These are phyloP conservation scores for Cyprinodon diabolis DNA, from an alignment of 2,797 vertebrate species.

Conservation along the genomic window DNA sequence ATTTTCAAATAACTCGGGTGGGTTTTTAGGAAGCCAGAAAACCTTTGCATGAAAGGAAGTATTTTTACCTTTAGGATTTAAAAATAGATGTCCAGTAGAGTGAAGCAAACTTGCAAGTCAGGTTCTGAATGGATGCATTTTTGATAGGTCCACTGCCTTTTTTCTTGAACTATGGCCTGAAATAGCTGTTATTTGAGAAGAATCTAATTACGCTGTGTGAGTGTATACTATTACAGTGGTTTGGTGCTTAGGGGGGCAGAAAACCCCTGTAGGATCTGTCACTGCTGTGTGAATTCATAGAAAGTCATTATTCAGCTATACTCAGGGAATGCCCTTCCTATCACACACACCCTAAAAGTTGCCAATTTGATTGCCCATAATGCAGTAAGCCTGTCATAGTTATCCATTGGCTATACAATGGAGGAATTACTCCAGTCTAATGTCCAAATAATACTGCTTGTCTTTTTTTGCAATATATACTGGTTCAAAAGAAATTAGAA, in stretches of 20 bases:
- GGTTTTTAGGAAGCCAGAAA: not conserved
- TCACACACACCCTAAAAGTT: slow-evolving; percentile 9
- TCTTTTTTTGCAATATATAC: not conserved
- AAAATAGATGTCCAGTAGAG: not conserved
- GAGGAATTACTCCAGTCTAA: not conserved
- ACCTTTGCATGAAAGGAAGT: not conserved
- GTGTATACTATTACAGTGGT: slow-evolving; percentile 12
- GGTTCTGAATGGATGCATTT: not conserved
- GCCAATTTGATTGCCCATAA: slow-evolving; percentile 9
- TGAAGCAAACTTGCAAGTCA: not conserved
- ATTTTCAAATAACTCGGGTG: too few species aligned
- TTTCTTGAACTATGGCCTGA: slow-evolving; percentile 12
- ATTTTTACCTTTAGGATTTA: not conserved
- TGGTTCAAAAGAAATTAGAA: not conserved
- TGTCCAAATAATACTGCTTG: not conserved
- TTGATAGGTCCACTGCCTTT: not conserved
- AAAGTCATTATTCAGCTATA: slow-evolving; percentile 35
- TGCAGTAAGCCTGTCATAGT: slow-evolving; percentile 21
- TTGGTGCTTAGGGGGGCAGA: slow-evolving; percentile 20
- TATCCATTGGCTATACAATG: slow-evolving; percentile 14
- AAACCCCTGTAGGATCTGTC: slow-evolving; percentile 35
- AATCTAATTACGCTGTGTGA: slow-evolving; percentile 33
- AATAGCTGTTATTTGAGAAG: slow-evolving; percentile 46
- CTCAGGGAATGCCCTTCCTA: slow-evolving; percentile 19
- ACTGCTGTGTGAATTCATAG: slow-evolving; percentile 37